Percentiles rank a stretch among this genome's conserved stretches.
Evolutionary conservation across 2,113 vertebrate genomes (phyloP).

Genomic region (rabbit (Oryctolagus cuniculus)): mOryCun1.1 NC_091439.1:39390001-39390500

Average conservation of each 20-base stretch:
- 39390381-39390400: not conserved
- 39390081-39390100: not conserved
- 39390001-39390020: constrained; percentile 51
- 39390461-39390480: not conserved
- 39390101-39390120: not conserved
- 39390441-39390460: constrained; percentile 6
- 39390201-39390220: constrained; percentile 32
- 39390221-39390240: constrained; percentile 39
- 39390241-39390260: constrained; percentile 12
- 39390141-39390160: not conserved
- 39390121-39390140: not conserved
- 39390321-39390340: constrained; percentile 21
- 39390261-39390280: not conserved
- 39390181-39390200: not conserved
- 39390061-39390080: constrained; percentile 49
- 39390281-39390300: not conserved
- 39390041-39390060: constrained; percentile 56
- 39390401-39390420: not conserved
- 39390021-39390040: constrained; percentile 60
- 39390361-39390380: not conserved
- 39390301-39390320: not conserved
- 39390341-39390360: not conserved
- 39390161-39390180: not conserved
- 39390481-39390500: not conserved
- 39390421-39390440: not conserved